Percentiles rank a stretch among this genome's conserved stretches.
Conservation (phyloP, 2,888 invertebrate species). For the Rhamnusium bicolor region DNA sequence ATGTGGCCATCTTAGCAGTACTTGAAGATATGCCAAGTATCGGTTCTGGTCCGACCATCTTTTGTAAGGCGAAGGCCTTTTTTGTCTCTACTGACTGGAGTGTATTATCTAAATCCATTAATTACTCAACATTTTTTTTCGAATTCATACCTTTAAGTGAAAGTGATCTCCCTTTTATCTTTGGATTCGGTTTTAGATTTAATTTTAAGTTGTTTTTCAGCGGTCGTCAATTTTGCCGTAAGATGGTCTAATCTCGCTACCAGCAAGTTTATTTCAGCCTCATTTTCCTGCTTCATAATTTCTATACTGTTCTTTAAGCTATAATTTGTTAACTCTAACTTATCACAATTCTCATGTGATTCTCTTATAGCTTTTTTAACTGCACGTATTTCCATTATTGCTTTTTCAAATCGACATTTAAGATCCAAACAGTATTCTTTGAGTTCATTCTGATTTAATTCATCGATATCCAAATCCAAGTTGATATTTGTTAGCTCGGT, state of each 20-base stretch:
- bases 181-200: constrained; percentile 87
- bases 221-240: constrained; percentile 84
- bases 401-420: constrained; percentile 84
- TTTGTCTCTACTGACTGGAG: no score
- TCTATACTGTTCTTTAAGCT: constrained; percentile 83
- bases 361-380: constrained; percentile 87
- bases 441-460: constrained; percentile 82
- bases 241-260: constrained; percentile 88
- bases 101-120: no score
- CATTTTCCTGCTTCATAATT: constrained; percentile 76
- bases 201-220: constrained; percentile 86
- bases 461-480: constrained; percentile 82
- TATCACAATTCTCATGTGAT: constrained; percentile 85
- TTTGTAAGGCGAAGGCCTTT: no score
- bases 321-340: constrained; percentile 84
- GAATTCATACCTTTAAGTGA: constrained; percentile 80
- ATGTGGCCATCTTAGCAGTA: no score
- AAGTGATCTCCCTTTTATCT: constrained; percentile 85
- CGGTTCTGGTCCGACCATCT: no score
- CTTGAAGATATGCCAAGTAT: no score
- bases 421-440: constrained; percentile 88
- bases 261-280: constrained; percentile 85
- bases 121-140: neutral
- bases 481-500: constrained; percentile 87
- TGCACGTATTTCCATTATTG: constrained; percentile 86